Evolutionary conservation across 2,888 invertebrate genomes (phyloP), one percentile per base, ranked within the genome.

Genomic region (Sarcophaga subvicina): DNA sequence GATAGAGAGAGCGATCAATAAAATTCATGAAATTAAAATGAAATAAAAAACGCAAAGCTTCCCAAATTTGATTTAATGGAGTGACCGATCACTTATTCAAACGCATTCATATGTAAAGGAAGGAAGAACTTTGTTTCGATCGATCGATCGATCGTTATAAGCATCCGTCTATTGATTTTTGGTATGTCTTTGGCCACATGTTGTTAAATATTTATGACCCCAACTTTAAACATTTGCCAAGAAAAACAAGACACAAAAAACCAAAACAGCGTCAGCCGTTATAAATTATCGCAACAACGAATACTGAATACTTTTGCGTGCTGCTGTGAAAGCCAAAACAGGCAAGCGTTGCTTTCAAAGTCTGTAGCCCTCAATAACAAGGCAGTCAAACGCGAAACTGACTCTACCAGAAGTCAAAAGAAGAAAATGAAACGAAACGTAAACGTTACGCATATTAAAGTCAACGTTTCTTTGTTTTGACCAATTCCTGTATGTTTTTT

Each of bases 181-280:
- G 45, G 14, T 69, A 27, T 49, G 6, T 25, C 60, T 62, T 25
- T 45, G 84, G 62, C 84, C 84, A 80, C 84, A 84, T 84, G 80
- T 85, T 80, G 84, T 80, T 80, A 8, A 85, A 77, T 80, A 85
- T 85, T 85, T 85, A 85, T 85, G 76, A 85, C 62, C 76, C 37
- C 6, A 64, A 79, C 54, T 64, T 47, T 49, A 64, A 75, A 83
- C 63, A 64, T 66, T 80, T 80, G 80, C 71, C 71, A 59, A 54
- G 17, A 3, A 66, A 71, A 60, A 64, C 5, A 72, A 54, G 64
- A n/a, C 3, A 49, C 59, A 67, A 59, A 20, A 76, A 66, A 45
- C 1, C 76, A 76, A 66, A 75, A 17, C 54, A 80, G 71, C 70
- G 22, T 76, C 54, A 76, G 69, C 71, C 17, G 84, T 80, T 80